These are phyloP conservation scores for Trachelus iudaicus DNA, from an alignment of 2,888 invertebrate species.

Conservation along the genomic window DNA sequence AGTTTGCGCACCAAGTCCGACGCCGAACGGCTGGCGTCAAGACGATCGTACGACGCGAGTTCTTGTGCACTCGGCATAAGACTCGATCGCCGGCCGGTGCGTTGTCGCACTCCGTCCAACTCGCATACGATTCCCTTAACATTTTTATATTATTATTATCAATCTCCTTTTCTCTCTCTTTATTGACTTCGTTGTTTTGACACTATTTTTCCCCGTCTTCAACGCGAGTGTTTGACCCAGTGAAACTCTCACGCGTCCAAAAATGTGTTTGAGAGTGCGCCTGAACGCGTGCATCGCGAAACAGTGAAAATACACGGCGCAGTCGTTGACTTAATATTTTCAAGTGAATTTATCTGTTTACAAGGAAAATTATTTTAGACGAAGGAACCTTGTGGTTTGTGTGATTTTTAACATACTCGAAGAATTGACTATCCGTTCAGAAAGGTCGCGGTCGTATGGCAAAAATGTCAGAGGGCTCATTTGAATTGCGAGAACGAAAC, in stretches of 20 bases:
- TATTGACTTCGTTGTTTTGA: background rate
- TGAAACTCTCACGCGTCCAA: background rate
- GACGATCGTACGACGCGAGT: background rate
- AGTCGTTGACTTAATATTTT: background rate
- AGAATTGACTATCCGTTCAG: background rate
- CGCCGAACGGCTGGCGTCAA: background rate
- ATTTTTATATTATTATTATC: background rate
- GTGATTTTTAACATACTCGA: background rate
- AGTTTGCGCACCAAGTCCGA: background rate
- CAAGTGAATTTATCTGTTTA: background rate
- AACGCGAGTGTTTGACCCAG: background rate
- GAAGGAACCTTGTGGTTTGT: background rate
- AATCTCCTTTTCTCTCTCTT: background rate
- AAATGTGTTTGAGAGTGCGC: background rate
- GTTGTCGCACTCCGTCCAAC: background rate
- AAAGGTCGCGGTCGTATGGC: too few relatives aligned
- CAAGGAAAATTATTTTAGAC: background rate
- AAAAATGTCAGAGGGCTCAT: too few relatives aligned
- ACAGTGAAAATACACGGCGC: background rate
- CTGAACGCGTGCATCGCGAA: background rate
- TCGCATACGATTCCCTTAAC: background rate
- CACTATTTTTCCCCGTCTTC: background rate
- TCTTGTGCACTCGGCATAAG: background rate
- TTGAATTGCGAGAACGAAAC: background rate
- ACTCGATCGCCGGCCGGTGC: background rate